Percentiles rank a stretch among this genome's conserved stretches.
phyloP scores from a whole-genome alignment of 2,113 vertebrate species.

The Lontra canadensis region DNA sequence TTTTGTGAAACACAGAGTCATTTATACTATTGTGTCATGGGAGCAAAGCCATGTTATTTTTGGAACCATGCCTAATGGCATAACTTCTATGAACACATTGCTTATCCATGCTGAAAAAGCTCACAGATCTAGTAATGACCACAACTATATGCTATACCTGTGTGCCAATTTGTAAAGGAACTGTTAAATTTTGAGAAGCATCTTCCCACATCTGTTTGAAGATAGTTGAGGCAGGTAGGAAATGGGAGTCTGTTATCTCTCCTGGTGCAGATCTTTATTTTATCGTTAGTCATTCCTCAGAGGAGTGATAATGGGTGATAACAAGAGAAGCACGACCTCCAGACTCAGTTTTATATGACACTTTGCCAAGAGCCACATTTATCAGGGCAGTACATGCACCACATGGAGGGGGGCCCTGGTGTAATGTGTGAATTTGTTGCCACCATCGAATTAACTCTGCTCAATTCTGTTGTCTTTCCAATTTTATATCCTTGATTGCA shows the following conservation, averaged over 20 bases:
- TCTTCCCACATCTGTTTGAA: conserved; percentile 85
- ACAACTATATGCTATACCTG: conserved; percentile 48
- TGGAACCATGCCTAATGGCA: not conserved
- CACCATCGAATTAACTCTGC: conserved; percentile 89
- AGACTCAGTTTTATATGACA: conserved; percentile 87
- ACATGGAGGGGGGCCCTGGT: conserved; percentile 80
- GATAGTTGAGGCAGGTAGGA: conserved; percentile 86
- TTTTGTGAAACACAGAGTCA: not conserved
- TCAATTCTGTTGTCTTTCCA: conserved; percentile 90
- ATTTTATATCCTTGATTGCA: conserved; percentile 89
- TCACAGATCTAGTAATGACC: not conserved
- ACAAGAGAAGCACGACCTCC: conserved; percentile 88
- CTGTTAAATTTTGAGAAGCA: conserved; percentile 9
- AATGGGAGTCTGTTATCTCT: conserved; percentile 91
- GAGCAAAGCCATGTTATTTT: conserved; percentile 4
- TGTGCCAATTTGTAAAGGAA: conserved; percentile 64
- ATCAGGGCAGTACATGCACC: conserved; percentile 92
- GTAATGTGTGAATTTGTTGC: conserved; percentile 84
- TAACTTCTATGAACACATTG: conserved; percentile 25
- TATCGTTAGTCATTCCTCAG: conserved; percentile 89
- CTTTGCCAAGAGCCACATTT: conserved; percentile 95
- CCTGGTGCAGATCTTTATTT: conserved; percentile 92
- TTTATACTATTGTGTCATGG: not conserved
- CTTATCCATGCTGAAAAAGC: not conserved
- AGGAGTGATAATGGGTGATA: conserved; percentile 92